Conservation (phyloP, 2,797 vertebrate species). For the Platyrinchus mystaceus region DNA sequence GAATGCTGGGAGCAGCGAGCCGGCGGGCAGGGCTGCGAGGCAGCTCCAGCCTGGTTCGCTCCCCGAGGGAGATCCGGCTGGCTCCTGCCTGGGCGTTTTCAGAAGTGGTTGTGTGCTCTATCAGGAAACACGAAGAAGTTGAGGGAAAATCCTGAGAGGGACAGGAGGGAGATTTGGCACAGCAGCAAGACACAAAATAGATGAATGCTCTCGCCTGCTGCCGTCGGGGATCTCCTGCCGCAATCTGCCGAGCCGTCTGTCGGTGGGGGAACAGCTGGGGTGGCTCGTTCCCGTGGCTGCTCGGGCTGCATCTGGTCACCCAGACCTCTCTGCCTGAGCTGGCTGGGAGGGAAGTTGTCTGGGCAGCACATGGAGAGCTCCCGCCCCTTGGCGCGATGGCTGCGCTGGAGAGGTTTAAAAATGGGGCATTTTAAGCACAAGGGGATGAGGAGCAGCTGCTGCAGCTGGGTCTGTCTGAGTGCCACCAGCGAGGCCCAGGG, state of each 20-base stretch:
- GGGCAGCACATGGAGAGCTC: background rate
- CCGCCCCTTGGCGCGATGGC: accelerated
- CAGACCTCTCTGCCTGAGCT: background rate
- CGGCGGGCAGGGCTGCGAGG: background rate
- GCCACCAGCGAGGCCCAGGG: accelerated
- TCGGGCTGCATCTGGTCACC: slow-evolving; percentile 12
- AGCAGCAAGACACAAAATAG: slow-evolving; percentile 1
- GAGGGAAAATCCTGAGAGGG: background rate
- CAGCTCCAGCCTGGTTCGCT: background rate
- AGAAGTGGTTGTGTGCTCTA: background rate
- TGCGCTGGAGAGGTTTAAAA: background rate
- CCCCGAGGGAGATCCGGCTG: background rate
- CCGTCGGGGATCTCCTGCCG: background rate
- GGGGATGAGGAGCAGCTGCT: background rate
- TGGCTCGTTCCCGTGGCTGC: background rate
- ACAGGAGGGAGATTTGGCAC: slow-evolving; percentile 1
- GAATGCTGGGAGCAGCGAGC: background rate
- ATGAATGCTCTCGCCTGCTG: background rate
- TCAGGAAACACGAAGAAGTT: background rate
- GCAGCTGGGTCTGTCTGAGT: background rate
- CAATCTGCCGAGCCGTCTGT: slow-evolving; percentile 67
- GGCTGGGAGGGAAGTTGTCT: accelerated
- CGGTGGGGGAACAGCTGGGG: background rate
- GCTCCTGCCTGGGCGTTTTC: background rate
- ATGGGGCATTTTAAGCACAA: accelerated